Evolutionary conservation across 2,888 invertebrate genomes (phyloP), one percentile per base, ranked within the genome.

Genomic region (Cancer borealis): DNA sequence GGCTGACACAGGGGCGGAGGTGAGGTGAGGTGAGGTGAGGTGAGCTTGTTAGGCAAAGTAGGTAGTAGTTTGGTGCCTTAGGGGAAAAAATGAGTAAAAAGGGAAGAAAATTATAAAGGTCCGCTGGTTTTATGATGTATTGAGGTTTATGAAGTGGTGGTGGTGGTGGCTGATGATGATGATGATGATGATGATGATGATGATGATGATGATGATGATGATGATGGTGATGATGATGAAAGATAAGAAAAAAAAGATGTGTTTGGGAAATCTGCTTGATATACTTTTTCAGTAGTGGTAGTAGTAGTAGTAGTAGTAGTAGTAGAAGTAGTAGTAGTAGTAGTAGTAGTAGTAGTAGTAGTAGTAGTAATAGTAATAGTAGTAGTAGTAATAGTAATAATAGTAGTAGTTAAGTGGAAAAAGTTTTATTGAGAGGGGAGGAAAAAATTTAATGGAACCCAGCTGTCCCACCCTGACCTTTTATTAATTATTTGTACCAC

Each of bases 21-120:
- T 8, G 39, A 39, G 39, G 39, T 39, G 39, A 39, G 39, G 39
- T 39, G 39, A 39, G 39, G 39, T 39, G 39, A 39, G 39, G 39
- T 39, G n/a, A 66, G 66, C 66, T 66, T 66, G 66, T 66, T 66
- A 66, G 66, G 66, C 66, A 66, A 66, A 66, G 66, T 66, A 66
- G 66, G 8, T 66, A n/a, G 66, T 66, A n/a, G 66, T 66, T 66
- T 66, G 66, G n/a, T n/a, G 66, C n/a, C 66, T n/a, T 66, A n/a
- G n/a, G 6, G n/a, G n/a, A 66, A 66, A 54, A 39, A 39, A 54
- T 8, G 54, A 54, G 14, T 8, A 54, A 54, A 54, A 54, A 54
- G 54, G 39, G 39, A 39, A 39, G 66, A 66, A 66, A 66, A 6
- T 6, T 17, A 66, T n/a, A n/a, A 21, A n/a, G n/a, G n/a, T 66